Evolutionary conservation across 2,797 vertebrate genomes (phyloP).

Genomic region (Pseudochromis fuscus): DNA sequence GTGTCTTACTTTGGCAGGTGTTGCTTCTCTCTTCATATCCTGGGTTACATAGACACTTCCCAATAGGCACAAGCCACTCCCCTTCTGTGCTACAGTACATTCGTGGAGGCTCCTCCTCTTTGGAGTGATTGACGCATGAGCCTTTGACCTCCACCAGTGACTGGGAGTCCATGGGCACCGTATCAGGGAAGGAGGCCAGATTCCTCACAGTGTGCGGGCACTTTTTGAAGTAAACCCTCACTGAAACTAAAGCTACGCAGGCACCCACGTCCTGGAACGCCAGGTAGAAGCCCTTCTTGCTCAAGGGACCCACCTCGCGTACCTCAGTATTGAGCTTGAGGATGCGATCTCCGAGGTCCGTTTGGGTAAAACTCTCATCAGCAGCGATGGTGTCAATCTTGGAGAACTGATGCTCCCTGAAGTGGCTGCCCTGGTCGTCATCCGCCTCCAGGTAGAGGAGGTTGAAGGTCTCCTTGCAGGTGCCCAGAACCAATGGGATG

Average conservation of each 20-base stretch:
- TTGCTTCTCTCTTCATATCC: conserved; percentile 93
- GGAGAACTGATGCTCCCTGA: conserved; percentile 94
- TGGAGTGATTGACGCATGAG: conserved; percentile 97
- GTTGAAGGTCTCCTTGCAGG: conserved; percentile 99
- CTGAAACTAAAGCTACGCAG: conserved; percentile 96
- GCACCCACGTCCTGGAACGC: conserved; percentile 98
- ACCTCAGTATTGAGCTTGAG: conserved; percentile 98
- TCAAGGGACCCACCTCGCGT: conserved; percentile 95
- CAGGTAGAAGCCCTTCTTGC: conserved; percentile 95
- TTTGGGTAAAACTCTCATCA: conserved; percentile 98
- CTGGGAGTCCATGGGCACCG: conserved; percentile 96
- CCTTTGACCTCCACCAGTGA: conserved; percentile 97
- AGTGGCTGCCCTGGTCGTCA: conserved; percentile 93
- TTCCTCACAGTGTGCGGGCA: conserved; percentile 95
- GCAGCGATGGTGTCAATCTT: conserved; percentile 99
- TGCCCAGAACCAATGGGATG: conserved; percentile 95
- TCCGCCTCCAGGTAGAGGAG: conserved; percentile 96
- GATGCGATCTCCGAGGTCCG: conserved; percentile 97
- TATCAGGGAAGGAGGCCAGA: conserved; percentile 97
- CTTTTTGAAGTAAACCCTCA: conserved; percentile 98
- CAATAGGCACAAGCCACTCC: conserved; percentile 98
- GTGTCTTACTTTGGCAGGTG: conserved; percentile 94
- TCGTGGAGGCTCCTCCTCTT: conserved; percentile 95
- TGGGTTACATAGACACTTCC: conserved; percentile 95
- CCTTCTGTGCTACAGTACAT: conserved; percentile 99